These are phyloP conservation scores for Enteromius unitaeniatus DNA, from an alignment of 2,797 vertebrate species.

Conservation along the genomic window DNA sequence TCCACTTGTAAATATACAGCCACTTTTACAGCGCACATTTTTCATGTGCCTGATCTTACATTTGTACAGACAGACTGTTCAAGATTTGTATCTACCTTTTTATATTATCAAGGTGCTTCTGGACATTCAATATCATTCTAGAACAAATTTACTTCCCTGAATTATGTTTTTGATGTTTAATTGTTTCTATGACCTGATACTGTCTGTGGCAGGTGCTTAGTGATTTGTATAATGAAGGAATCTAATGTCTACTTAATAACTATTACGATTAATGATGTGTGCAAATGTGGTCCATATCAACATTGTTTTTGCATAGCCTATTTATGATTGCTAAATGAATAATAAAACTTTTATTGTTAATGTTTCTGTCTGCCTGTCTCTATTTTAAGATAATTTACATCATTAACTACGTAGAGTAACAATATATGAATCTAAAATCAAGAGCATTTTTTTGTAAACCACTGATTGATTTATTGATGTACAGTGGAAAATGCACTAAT, in stretches of 20 bases:
- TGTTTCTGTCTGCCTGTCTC: not conserved
- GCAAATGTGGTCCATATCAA: not conserved
- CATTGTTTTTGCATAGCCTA: constrained; percentile 24
- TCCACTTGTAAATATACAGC: constrained; percentile 61
- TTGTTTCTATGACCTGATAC: constrained; percentile 36
- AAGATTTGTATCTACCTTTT: constrained; percentile 30
- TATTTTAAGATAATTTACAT: too few species aligned
- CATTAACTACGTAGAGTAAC: not conserved
- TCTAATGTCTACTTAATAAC: constrained; percentile 33
- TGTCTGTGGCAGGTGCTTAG: constrained; percentile 47
- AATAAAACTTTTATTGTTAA: constrained; percentile 3
- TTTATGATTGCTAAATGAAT: constrained; percentile 25
- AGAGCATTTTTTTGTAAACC: not conserved
- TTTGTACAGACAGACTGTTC: constrained; percentile 45
- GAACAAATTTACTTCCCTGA: not conserved
- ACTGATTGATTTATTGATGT: not conserved
- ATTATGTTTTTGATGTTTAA: not conserved
- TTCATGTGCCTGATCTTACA: constrained; percentile 27
- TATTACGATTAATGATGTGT: constrained; percentile 6
- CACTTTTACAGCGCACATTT: constrained; percentile 34
- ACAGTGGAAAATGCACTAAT: not conserved
- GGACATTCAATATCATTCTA: not conserved
- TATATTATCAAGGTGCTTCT: constrained; percentile 24
- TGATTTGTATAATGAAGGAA: constrained; percentile 59
- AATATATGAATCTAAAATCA: not conserved